Evolutionary conservation across 2,888 invertebrate genomes (phyloP), one percentile per base, ranked within the genome.

Genomic region (Agrotis exclamationis): DNA sequence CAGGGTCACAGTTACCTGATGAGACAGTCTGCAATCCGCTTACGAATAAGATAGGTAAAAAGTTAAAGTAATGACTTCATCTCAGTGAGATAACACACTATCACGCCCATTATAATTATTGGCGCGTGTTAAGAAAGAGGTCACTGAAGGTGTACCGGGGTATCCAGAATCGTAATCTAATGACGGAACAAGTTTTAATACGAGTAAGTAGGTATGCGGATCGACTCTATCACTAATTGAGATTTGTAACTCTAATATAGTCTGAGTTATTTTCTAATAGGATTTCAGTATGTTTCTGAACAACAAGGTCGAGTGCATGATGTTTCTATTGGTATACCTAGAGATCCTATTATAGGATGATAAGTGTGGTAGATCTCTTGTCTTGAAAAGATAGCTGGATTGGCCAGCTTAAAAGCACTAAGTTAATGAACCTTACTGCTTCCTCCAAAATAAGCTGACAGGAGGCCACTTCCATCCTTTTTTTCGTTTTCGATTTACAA

Each of bases 91-190:
- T 14, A 56, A 56, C 14, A 60, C 18, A 68, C 24, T 47, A 48
- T 74, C 79, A 78, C 60, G 59, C n/a, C 39, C 3, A 28, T 63
- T 24, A 56, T 64, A 53, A 62, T 20, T 20, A 58, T 58, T 62
- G 13, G 24, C 57, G 65, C 64, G 44, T 76, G 79, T 20, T 28
- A 22, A 44, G 28, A 57, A 57, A 79, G 50, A 54, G 76, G 65
- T 79, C 74, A 73, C 13, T 7, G 3, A n/a, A 79, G 59, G 79
- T 79, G 57, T 63, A 54, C 50, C 44, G 20, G 44, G 57, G 13
- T 39, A 53, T 39, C 44, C 28, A 50, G 28, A 65, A 56, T 63
- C 50, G 18, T n/a, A 50, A 76, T 47, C 28, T 57, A 47, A 39
- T 57, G 50, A 45, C 39, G 47, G 56, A 22, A 22, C 22, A 39